phyloP scores from a whole-genome alignment of 2,888 invertebrate species.

The Gasteruption jaculator region DNA sequence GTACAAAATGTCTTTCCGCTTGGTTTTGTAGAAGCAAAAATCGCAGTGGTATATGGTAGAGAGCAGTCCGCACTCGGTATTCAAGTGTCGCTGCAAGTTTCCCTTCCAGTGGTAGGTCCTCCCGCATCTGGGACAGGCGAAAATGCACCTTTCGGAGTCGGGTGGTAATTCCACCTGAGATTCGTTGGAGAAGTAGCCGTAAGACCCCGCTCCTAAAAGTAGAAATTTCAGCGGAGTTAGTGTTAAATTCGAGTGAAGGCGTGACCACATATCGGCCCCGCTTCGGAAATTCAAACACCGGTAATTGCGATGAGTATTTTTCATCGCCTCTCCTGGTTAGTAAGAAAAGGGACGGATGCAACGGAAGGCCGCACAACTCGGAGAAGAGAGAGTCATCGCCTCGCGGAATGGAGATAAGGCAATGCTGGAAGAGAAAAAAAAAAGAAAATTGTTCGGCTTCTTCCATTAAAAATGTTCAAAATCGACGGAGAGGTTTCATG shows the following conservation, averaged over 20 bases:
- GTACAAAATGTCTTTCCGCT: slow-evolving; percentile 34
- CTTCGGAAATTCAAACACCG: too few species aligned
- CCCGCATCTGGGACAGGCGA: slow-evolving; percentile 45
- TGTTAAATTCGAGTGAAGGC: not conserved
- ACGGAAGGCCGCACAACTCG: too few species aligned
- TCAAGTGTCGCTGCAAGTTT: slow-evolving; percentile 47
- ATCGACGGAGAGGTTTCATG: too few species aligned
- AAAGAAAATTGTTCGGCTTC: too few species aligned
- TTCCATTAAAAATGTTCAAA: too few species aligned
- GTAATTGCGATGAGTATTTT: too few species aligned
- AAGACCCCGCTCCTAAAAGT: slow-evolving; percentile 24
- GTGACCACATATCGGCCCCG: not conserved
- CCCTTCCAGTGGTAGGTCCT: slow-evolving; percentile 45
- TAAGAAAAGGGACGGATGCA: too few species aligned
- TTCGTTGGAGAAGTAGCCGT: too few species aligned
- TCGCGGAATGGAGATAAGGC: too few species aligned
- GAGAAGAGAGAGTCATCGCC: too few species aligned
- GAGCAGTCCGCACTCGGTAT: slow-evolving; percentile 48
- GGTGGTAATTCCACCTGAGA: slow-evolving; percentile 18
- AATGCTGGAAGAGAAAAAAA: too few species aligned
- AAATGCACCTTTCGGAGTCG: slow-evolving; percentile 17
- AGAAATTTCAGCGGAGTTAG: slow-evolving; percentile 18
- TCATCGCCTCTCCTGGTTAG: too few species aligned
- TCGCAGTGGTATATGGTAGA: slow-evolving; percentile 35
- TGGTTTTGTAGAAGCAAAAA: slow-evolving; percentile 35